Evolutionary conservation across 2,113 vertebrate genomes (phyloP).

Genomic region (Myotis yumanensis): DNA sequence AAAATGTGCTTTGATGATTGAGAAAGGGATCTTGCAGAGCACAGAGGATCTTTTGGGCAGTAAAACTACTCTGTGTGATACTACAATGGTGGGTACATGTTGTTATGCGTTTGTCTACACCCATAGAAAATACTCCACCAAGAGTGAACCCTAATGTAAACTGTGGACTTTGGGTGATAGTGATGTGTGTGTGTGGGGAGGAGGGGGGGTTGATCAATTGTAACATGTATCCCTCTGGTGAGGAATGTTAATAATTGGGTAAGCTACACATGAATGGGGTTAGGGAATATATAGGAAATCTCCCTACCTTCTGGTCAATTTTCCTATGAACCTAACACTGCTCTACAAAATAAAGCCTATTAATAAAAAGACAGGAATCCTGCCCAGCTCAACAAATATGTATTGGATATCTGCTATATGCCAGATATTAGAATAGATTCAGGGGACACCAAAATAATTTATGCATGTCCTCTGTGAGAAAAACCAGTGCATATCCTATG

Average conservation of each 20-base stretch:
- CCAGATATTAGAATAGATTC: background rate
- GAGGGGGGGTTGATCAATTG: background rate
- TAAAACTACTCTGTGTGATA: background rate
- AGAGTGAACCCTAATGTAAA: background rate
- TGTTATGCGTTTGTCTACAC: background rate
- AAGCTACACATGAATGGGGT: background rate
- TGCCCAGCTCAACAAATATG: background rate
- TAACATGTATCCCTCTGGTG: background rate
- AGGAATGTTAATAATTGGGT: background rate
- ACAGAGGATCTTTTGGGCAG: background rate
- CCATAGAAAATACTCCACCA: background rate
- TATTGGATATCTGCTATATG: background rate
- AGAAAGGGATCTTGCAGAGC: background rate
- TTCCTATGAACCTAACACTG: background rate
- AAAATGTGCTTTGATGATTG: background rate
- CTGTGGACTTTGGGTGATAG: background rate
- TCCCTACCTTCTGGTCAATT: background rate
- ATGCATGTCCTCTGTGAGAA: background rate
- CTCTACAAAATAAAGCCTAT: background rate
- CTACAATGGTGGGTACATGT: background rate
- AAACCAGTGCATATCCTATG: background rate
- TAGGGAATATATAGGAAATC: background rate
- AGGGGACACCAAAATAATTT: background rate
- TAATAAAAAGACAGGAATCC: background rate
- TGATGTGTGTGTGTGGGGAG: background rate